Percentiles rank a stretch among this genome's conserved stretches.
Evolutionary conservation across 2,113 vertebrate genomes (phyloP).

Genomic region (Silurus glanis): DNA sequence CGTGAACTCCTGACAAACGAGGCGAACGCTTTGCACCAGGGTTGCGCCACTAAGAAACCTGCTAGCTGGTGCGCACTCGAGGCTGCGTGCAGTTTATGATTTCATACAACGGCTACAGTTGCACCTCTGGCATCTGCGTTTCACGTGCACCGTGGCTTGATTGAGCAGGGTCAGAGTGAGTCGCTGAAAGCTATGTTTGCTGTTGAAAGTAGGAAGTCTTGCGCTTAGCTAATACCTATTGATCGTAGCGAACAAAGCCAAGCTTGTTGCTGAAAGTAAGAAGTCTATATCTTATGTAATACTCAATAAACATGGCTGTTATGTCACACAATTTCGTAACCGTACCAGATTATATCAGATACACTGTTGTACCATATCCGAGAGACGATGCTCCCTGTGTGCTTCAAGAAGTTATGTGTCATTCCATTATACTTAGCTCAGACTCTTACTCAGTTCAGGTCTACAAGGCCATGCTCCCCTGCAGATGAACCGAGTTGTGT

Average conservation of each 20-base stretch:
- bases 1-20: neutral
- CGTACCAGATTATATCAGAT: neutral
- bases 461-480: constrained; percentile 23
- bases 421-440: constrained; percentile 9
- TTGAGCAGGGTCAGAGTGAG: too few species aligned
- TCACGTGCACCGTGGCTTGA: too few species aligned
- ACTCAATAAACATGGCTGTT: neutral
- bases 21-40: neutral
- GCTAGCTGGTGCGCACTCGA: too few species aligned
- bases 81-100: too few species aligned
- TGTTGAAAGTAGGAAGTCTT: too few species aligned
- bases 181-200: too few species aligned
- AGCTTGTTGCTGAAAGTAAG: too few species aligned
- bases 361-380: neutral
- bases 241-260: too few species aligned
- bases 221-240: too few species aligned
- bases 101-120: neutral
- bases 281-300: neutral
- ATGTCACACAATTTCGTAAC: neutral
- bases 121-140: neutral
- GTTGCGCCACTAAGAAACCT: neutral
- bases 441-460: constrained; percentile 14
- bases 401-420: constrained; percentile 8
- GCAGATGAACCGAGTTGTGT: neutral
- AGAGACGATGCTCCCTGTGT: too few species aligned